Evolutionary conservation across 2,888 invertebrate species (phyloP).

Genomic region (Celastrina argiolus): DNA sequence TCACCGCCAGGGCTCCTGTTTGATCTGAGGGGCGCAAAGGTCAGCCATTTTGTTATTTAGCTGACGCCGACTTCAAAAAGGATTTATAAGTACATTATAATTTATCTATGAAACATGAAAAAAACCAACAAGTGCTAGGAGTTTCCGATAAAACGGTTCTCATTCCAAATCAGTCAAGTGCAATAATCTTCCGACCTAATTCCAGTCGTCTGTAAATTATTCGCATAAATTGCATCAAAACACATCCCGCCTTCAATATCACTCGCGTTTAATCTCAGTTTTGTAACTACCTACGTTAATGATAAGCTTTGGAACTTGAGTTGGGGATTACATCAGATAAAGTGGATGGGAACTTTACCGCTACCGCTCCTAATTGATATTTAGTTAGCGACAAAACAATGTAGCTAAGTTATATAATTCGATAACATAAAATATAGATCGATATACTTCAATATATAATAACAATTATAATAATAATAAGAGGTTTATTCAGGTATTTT

Average conservation of each 20-base stretch:
- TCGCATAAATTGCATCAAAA: slow-evolving; percentile 17
- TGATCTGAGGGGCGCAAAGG: too few relatives aligned
- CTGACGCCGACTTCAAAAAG: too few relatives aligned
- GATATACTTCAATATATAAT: too few relatives aligned
- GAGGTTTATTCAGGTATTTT: too few relatives aligned
- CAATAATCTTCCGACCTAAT: slow-evolving; percentile 6
- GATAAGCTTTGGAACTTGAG: slow-evolving; percentile 14
- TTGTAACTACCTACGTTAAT: slow-evolving; percentile 19
- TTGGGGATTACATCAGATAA: slow-evolving; percentile 9
- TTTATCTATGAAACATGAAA: background rate
- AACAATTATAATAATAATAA: too few relatives aligned
- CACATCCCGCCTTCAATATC: slow-evolving; percentile 2
- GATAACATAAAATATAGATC: too few relatives aligned
- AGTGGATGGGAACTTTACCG: background rate
- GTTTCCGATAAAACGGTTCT: background rate
- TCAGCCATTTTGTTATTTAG: too few relatives aligned
- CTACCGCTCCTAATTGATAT: slow-evolving; percentile 2
- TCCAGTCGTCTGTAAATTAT: background rate
- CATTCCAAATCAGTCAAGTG: background rate
- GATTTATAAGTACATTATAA: too few relatives aligned
- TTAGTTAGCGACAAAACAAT: background rate
- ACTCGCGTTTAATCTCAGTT: slow-evolving; percentile 10
- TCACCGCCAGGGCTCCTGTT: too few relatives aligned
- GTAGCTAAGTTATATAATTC: too few relatives aligned
- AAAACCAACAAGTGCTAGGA: background rate